Evolutionary conservation across 2,888 invertebrate genomes (phyloP), one percentile per base, ranked within the genome.

Genomic region (Fabriciana adippe): DNA sequence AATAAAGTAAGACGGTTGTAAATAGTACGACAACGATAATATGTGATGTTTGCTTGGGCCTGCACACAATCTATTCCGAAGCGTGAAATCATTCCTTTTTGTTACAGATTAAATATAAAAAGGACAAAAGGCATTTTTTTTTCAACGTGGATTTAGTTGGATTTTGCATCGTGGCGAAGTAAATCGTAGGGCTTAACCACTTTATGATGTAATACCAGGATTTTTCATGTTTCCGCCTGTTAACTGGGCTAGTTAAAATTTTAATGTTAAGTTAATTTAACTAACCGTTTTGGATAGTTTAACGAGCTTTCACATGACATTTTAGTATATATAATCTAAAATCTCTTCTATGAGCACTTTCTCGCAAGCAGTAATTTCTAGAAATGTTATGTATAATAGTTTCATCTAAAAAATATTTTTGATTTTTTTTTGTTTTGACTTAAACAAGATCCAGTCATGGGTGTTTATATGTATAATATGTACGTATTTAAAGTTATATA

Each of bases 21-120:
- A 92, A 92, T 90, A 92, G 86, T 85, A 88, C 90, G 91, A 92
- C 92, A 92, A 90, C 89, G 90, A 90, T 91, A 91, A 92, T 92
- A 92, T 90, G 90, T 89, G 88, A 89, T 90, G 86, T 92, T 91
- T 90, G 78, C 87, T 84, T 85, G 90, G 89, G 87, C 90, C 89
- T 90, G 91, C 89, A 89, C 90, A 90, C 91, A 90, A 86, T 91
- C 91, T 90, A 91, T 90, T 88, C 90, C 87, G 86, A 86, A 89
- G 89, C 92, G 92, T 92, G 89, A 92, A 92, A 92, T 92, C 86
- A 87, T 90, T 89, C 89, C 90, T 92, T 92, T 92, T 91, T 91
- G 86, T 89, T 74, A 83, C 80, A 91, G 89, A 90, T 90, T 90
- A 91, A 91, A 91, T 89, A 92, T 88, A 88, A 90, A 89, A 89